Base-by-base conservation (phyloP, 1,140 invertebrate genomes). In the Micrasema longulum region DNA sequence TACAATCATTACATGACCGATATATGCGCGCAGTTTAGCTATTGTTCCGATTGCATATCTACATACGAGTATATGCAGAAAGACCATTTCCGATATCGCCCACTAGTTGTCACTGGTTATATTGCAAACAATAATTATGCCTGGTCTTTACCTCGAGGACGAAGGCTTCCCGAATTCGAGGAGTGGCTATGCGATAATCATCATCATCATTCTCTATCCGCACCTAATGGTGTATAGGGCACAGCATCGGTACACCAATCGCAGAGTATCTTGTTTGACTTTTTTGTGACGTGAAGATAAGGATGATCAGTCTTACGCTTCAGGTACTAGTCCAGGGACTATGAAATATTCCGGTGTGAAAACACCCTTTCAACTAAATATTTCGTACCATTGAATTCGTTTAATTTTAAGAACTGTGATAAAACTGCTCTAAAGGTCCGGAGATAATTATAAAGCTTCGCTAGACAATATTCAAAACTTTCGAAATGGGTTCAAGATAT, bases 81-180 rank as follows among this genome's bases (percentile, higher is more conserved):
- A 31, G 53, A 57, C 53, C n/a, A 14, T 38, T 26, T 36, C 31
- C 53, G 31, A 36, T 35, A 35, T 35, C 53, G 31, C 53, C 53
- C 53, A 57, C 53, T 18, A n/a, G 31, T 18, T 57, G 23, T 12
- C 53, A 57, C 36, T 36, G 53, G 20, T 16, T n/a, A 16, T 38
- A 38, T 12, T 38, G 12, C 36, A 14, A 14, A 16, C n/a, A 14
- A 45, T 45, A 45, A 45, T 45, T 14, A 45, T 16, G n/a, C 43
- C 5, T 7, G 5, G n/a, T 14, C 2, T n/a, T 35, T 20, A 31
- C 53, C 53, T 57, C 16, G 53, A 16, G 26, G 53, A 38, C 53
- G 53, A 57, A 57, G 53, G 26, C 31, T 16, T 22, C 26, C 50
- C 7, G 11, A 53, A n/a, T n/a, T 16, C 31, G 26, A 31, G 53